Base-by-base conservation (phyloP, 2,113 vertebrate genomes). In the Pluvianellus socialis region DNA sequence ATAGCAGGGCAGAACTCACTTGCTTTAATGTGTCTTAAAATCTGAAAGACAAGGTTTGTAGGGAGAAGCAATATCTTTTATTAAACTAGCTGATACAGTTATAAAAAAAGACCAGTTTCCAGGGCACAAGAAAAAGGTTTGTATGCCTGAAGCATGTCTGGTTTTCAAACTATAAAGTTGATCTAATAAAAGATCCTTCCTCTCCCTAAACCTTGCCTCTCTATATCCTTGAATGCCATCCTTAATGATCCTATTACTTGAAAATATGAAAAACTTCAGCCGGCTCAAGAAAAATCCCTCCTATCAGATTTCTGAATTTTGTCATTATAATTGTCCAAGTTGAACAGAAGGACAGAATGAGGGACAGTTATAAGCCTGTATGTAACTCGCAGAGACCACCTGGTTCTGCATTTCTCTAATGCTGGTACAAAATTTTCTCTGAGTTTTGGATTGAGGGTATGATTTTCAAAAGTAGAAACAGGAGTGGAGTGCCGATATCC, bases 31-130 rank as follows among this genome's bases (percentile, higher is more conserved):
- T 92, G 92, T 79, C 95, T 93, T 96, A 90, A 95, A 97, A 90
- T 76, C 53, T 82, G 53, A 95, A 91, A 95, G 81, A 93, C 75
- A 77, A 90, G 92, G 66, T 94, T 96, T 95, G 83, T 82, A 90
- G 84, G 58, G 49, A 92, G 81, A 96, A 94, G 95, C 87, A 96
- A 86, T 97, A 96, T 92, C 90, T 97, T 96, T 97, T 96, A 94
- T 96, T 96, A 95, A 95, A 95, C 93, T 92, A 79, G 94, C 74
- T 85, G 96, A 94, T 96, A 90, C 62, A 88, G 92, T 96, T 93
- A 96, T 93, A 97, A 96, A 94, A 94, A 83, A 45, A 95, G 66
- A 91, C 77, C 58, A 72, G 90, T 93, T 94, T 95, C 79, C 90
- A 96, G 85, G 92, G 82, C 92, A 93, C 58, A 88, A 91, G 74